Evolutionary conservation across 2,888 invertebrate genomes (phyloP), one percentile per base, ranked within the genome.

Genomic region (Pediacus dermestoides): DNA sequence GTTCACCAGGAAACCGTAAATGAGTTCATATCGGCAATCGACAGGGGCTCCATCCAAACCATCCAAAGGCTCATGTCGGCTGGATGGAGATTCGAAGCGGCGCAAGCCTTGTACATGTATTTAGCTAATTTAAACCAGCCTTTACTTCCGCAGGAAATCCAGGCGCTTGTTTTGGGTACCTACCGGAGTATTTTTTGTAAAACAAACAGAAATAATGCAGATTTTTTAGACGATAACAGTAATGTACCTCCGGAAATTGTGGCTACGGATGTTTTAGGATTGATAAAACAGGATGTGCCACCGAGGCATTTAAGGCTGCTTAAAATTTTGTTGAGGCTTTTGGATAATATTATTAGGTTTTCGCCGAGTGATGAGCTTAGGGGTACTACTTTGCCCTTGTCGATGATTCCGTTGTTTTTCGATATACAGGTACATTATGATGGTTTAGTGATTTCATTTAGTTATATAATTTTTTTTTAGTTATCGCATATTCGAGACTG

Each of bases 331-430:
- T 52, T 74, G 21, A 67, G 70, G 49, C 58, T 74, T 26, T 45
- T 74, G 27, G 64, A 70, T 48, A 63, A 65, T 22, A 60, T 71
- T 12, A 61, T 71, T n/a, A 66, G 68, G 39, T 61, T 66, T 33
- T 67, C 72, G 1, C 70, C 71, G 1, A 62, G 66, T 12, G 70
- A 72, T 27, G 74, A 74, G 55, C 52, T 74, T 16, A 64, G 68
- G 30, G 73, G 73, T 6, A 69, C 69, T 16, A 67, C 68, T 2
- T 58, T 73, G 27, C 72, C 72, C 1, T 58, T 71, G 12, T 67
- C 66, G 8, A 67, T 74, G 61, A 56, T 74, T 43, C 72, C 73
- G 2, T 62, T 73, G 34, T 74, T 74, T 54, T 73, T 74, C 46
- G 63, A 66, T 31, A 49, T 73, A 25, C 64, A 68, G 61, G 74